These are phyloP conservation scores for Resseliella maxima DNA, from an alignment of 2,888 invertebrate species.

Conservation along the genomic window DNA sequence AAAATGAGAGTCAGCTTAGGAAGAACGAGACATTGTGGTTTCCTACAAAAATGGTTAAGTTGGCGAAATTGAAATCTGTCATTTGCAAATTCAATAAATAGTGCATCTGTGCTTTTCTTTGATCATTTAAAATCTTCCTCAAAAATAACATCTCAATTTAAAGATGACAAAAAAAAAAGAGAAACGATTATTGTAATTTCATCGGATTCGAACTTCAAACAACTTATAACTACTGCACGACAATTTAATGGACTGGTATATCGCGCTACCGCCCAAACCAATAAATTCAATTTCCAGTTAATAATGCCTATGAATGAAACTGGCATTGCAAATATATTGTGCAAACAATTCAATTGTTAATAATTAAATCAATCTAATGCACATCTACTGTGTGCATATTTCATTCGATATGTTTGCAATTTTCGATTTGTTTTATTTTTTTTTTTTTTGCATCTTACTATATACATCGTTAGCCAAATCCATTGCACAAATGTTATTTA, in stretches of 20 bases:
- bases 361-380: neutral
- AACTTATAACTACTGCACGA: neutral
- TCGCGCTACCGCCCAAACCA: neutral
- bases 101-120: too few relatives aligned
- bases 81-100: neutral
- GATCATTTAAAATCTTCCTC: neutral
- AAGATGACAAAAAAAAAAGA: too few relatives aligned
- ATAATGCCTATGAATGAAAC: neutral
- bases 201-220: too few relatives aligned
- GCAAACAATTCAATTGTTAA: slow-evolving; percentile 19
- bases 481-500: neutral
- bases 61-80: neutral
- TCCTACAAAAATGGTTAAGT: too few relatives aligned
- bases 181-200: too few relatives aligned
- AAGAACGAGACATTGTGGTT: too few relatives aligned
- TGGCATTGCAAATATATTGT: neutral
- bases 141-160: neutral
- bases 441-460: neutral
- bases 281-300: neutral
- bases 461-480: neutral
- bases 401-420: too few relatives aligned
- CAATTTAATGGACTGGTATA: neutral
- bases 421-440: neutral
- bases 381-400: slow-evolving; percentile 18
- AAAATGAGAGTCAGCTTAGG: too few relatives aligned